These are phyloP conservation scores for Magallana nippona DNA, from an alignment of 2,888 invertebrate genomes.

Conservation along the genomic window DNA sequence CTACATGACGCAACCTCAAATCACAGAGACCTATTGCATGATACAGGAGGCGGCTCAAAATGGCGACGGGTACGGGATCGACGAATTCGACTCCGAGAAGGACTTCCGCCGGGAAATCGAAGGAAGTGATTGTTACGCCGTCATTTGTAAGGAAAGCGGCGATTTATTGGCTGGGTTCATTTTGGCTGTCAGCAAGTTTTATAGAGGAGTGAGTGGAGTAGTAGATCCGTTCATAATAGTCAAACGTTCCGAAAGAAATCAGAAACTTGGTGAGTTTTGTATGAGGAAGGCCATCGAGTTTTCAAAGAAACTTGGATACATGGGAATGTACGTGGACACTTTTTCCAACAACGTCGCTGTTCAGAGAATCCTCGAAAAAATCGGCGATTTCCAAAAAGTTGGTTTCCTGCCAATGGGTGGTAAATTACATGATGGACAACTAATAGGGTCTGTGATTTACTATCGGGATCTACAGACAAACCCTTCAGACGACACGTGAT, in stretches of 20 bases:
- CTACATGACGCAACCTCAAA: conserved; percentile 57
- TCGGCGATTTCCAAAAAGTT: conserved; percentile 58
- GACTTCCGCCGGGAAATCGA: conserved; percentile 59
- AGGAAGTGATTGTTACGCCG: conserved; percentile 54
- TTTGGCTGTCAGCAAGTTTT: conserved; percentile 58
- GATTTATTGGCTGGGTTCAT: conserved; percentile 61
- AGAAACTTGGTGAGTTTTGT: conserved; percentile 60
- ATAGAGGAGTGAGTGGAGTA: conserved; percentile 56
- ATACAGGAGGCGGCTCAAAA: conserved; percentile 55
- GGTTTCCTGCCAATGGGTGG: conserved; percentile 65
- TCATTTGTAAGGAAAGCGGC: conserved; percentile 51
- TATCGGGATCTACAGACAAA: conserved; percentile 49
- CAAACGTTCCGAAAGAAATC: conserved; percentile 52
- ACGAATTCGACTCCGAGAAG: conserved; percentile 59
- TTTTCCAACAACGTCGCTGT: conserved; percentile 64
- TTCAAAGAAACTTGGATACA: conserved; percentile 58
- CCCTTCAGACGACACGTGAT: conserved; percentile 37
- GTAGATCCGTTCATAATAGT: conserved; percentile 64
- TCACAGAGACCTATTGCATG: conserved; percentile 58
- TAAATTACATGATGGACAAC: conserved; percentile 53
- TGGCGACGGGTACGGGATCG: conserved; percentile 60
- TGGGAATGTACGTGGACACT: conserved; percentile 65
- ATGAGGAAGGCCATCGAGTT: conserved; percentile 57
- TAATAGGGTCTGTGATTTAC: conserved; percentile 61
- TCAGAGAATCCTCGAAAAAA: conserved; percentile 57